Conservation (phyloP, 2,113 vertebrate species). For the Corythornis madagascariensis region DNA sequence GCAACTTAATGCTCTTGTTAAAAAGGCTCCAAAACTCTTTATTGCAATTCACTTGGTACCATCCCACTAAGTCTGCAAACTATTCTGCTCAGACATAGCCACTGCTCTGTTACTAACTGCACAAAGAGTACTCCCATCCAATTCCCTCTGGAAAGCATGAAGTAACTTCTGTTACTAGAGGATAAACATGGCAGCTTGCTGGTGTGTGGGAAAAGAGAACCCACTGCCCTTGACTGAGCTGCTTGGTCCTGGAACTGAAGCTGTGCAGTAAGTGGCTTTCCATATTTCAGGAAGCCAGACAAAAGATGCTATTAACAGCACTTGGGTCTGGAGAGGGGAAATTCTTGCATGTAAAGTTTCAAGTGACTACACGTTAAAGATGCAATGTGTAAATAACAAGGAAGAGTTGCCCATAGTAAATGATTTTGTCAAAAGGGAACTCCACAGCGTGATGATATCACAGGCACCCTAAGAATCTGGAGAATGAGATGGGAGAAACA, state of each 20-base stretch:
- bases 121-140: background rate
- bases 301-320: slow-evolving; percentile 34
- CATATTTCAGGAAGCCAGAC: slow-evolving; percentile 19
- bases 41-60: background rate
- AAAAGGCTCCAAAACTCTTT: background rate
- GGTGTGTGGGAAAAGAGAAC: background rate
- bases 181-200: background rate
- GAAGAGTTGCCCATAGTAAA: background rate
- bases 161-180: background rate
- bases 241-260: background rate
- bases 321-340: background rate
- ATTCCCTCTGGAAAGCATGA: background rate
- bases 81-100: background rate
- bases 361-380: background rate
- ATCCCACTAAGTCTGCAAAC: background rate
- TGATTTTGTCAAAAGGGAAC: slow-evolving; percentile 24
- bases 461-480: background rate
- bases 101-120: background rate
- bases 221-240: background rate
- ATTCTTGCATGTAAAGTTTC: slow-evolving; percentile 27
- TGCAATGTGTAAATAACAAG: background rate
- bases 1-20: background rate
- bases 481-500: background rate
- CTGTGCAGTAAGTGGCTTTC: background rate
- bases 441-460: slow-evolving; percentile 15